Percentiles rank a stretch among this genome's conserved stretches.
These are phyloP conservation scores for Diadophis punctatus DNA, from an alignment of 2,113 vertebrate species.

Conservation along the genomic window DNA sequence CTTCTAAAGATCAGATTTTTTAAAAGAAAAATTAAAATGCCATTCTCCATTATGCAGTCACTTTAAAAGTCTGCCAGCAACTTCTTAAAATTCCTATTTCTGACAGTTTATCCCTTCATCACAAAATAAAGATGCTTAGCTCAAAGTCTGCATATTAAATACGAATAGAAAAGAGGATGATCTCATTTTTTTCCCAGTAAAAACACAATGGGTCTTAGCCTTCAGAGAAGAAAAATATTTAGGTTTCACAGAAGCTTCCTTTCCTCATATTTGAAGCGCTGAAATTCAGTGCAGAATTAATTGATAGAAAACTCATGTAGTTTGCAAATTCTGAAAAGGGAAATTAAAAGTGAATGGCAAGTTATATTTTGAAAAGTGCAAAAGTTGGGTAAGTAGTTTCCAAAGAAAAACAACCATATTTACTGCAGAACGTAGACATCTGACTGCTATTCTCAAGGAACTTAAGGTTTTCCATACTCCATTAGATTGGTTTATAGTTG, in stretches of 20 bases:
- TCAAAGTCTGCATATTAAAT: conserved; percentile 42
- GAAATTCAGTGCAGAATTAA: conserved; percentile 39
- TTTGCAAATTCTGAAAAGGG: conserved; percentile 48
- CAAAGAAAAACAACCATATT: not conserved
- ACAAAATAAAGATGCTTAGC: conserved; percentile 36
- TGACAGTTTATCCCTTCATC: conserved; percentile 33
- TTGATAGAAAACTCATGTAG: conserved; percentile 43
- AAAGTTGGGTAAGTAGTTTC: conserved; percentile 37
- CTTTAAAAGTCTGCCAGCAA: conserved; percentile 18
- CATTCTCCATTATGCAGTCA: conserved; percentile 40
- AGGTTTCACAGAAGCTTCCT: conserved; percentile 46
- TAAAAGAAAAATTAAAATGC: conserved; percentile 11
- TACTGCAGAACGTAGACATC: rapidly evolving
- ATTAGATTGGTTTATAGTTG: not conserved
- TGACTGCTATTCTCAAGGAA: not conserved
- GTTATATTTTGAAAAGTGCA: conserved; percentile 49
- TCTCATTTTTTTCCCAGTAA: conserved; percentile 45
- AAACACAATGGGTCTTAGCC: conserved; percentile 47
- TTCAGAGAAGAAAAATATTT: conserved; percentile 55
- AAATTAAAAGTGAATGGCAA: conserved; percentile 56
- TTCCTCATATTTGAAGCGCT: conserved; percentile 44
- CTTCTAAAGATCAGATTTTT: conserved; percentile 54
- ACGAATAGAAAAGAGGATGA: conserved; percentile 47
- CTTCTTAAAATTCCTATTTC: conserved; percentile 23
- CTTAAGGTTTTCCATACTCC: not conserved